Conservation (phyloP, 2,113 vertebrate genomes). For the Thunnus thynnus region DNA sequence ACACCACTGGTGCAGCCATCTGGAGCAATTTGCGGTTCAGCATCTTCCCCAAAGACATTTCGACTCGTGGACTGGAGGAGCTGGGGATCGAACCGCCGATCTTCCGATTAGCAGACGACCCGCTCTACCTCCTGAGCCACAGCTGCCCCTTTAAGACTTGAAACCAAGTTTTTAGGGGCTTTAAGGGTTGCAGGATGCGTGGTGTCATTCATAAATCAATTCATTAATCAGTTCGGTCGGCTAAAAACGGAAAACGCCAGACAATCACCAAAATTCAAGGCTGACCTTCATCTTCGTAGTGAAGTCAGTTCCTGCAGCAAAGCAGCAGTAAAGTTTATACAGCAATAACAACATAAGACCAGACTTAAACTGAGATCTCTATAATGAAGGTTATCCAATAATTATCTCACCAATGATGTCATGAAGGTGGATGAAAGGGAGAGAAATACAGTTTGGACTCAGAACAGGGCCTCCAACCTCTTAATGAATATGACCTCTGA, state of each 20-base stretch:
- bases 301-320: neutral
- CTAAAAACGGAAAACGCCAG: neutral
- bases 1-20: no score
- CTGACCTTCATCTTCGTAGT: neutral
- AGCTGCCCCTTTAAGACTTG: no score
- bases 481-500: conserved; percentile 77
- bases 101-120: no score
- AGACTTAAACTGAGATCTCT: neutral
- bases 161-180: neutral
- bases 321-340: neutral
- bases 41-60: no score
- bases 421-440: conserved; percentile 65
- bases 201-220: no score
- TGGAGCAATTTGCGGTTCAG: no score
- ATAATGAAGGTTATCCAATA: conserved; percentile 51
- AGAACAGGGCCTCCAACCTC: conserved; percentile 69
- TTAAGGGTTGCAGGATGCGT: neutral
- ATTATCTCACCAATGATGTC: conserved; percentile 69
- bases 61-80: no score
- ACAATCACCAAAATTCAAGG: neutral
- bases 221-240: neutral
- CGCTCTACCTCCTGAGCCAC: no score
- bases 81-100: no score
- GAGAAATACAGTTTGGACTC: conserved; percentile 64
- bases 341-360: conserved; percentile 6